Conservation (phyloP, 2,797 vertebrate genomes). For the Allobates femoralis region DNA sequence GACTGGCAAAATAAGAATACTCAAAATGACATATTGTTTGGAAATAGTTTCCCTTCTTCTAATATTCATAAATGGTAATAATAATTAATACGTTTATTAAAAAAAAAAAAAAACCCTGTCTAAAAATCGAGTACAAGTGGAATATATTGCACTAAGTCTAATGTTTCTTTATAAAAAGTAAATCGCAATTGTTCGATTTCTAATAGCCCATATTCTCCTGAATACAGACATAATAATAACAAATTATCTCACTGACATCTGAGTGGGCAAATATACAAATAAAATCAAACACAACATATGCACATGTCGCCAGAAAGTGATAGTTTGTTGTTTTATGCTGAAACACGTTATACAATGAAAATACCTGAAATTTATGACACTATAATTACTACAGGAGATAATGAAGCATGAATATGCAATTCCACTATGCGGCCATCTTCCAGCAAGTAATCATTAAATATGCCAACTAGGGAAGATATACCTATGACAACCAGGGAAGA, state of each 20-base stretch:
- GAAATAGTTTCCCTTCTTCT: background rate
- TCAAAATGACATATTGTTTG: background rate
- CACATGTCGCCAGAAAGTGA: background rate
- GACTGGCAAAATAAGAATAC: background rate
- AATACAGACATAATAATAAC: background rate
- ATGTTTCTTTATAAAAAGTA: background rate
- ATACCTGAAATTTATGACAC: background rate
- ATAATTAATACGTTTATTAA: background rate
- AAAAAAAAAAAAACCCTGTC: too few species aligned
- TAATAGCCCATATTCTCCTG: background rate
- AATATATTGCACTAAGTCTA: background rate
- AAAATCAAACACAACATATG: background rate
- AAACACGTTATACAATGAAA: background rate
- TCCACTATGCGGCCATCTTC: background rate
- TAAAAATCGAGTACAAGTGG: background rate
- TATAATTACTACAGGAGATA: background rate
- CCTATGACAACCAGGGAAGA: too few species aligned
- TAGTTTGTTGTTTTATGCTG: background rate
- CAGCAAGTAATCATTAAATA: background rate
- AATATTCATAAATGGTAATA: background rate
- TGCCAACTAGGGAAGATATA: background rate
- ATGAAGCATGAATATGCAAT: background rate
- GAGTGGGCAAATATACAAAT: too few species aligned
- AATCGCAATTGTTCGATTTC: background rate
- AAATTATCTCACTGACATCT: background rate